phyloP scores from a whole-genome alignment of 1,140 invertebrate genomes.

The Propsilocerus akamusi region DNA sequence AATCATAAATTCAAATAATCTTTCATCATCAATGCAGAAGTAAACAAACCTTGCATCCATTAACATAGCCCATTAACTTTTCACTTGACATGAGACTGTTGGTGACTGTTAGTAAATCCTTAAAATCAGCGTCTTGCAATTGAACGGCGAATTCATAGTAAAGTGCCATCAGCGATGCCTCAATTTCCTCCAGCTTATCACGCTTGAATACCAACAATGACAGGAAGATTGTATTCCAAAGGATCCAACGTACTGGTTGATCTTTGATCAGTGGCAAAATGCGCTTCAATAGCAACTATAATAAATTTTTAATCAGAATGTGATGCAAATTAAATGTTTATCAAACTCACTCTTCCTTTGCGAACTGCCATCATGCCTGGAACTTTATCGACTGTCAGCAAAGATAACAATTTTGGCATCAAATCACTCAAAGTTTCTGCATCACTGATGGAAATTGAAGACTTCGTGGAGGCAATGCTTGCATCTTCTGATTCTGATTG shows the following conservation, averaged over 20 bases:
- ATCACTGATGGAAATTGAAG: slow-evolving; percentile 18
- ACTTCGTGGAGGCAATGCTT: slow-evolving; percentile 24
- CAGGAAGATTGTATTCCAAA: slow-evolving; percentile 31
- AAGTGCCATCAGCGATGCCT: slow-evolving; percentile 27
- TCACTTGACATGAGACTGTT: slow-evolving; percentile 16
- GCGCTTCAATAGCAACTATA: slow-evolving; percentile 33
- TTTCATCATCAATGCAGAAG: not conserved
- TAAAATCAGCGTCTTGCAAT: slow-evolving; percentile 20
- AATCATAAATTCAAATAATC: not conserved
- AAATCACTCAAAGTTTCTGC: slow-evolving; percentile 25
- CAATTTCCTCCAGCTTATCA: slow-evolving; percentile 28
- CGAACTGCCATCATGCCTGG: slow-evolving; percentile 44
- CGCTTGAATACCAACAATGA: slow-evolving; percentile 25
- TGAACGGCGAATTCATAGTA: slow-evolving; percentile 32
- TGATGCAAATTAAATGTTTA: slow-evolving; percentile 6
- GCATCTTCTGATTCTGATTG: slow-evolving; percentile 26
- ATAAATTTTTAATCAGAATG: slow-evolving; percentile 1
- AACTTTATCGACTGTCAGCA: slow-evolving; percentile 41
- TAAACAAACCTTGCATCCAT: slow-evolving; percentile 17
- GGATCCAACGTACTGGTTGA: slow-evolving; percentile 24
- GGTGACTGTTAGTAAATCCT: slow-evolving; percentile 16
- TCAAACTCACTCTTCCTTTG: slow-evolving; percentile 43
- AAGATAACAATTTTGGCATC: slow-evolving; percentile 36
- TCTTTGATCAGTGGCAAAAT: slow-evolving; percentile 32
- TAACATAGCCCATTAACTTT: slow-evolving; percentile 19